Base-by-base conservation (phyloP, 35 echinoderm and acorn worm species). In the Eucidaris tribuloides region DNA sequence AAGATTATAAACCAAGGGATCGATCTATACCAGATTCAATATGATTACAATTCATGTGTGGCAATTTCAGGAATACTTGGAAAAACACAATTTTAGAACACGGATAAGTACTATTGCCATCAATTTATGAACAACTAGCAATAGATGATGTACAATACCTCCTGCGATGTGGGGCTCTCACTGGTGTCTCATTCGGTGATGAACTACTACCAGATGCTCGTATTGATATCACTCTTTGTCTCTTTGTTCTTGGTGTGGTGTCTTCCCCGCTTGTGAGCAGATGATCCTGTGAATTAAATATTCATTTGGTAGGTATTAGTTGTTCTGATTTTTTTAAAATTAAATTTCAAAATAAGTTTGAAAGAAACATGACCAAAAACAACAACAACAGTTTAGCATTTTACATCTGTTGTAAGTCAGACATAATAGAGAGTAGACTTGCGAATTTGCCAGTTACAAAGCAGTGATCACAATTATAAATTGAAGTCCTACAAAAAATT, bases 161-260 rank as follows among this genome's bases (percentile, higher is more conserved):
- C 34, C 68, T 76, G 36, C 36, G 33, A 17, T 42, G 15, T 78
- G 72, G 4, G 44, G 72, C 9, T 45, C 17, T 17, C 30, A 24
- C 23, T 42, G n/a, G 33, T 31, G 66, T 11, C 28, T 72, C 72
- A n/a, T n/a, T n/a, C n/a, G n/a, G n/a, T n/a, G n/a, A n/a, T 42
- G 43, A 42, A 42, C 38, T 78, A 2, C 28, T 15, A 2, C 33
- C 36, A 35, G 80, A 60, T 14, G 56, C 30, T 28, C 60, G 34
- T 11, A 60, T 18, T 0, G 37, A 38, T 7, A 62, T 50, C 4
- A 83, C 35, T 65, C 60, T 42, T 22, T 83, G 80, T 30, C 80
- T 37, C 59, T 83, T 83, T 17, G 58, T 83, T 50, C 60, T 60
- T n/a, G 80, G 80, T 2, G 80, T 83, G 57, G 41, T 82, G 31